Base-by-base conservation (phyloP, 2,888 invertebrate species). In the Ichneumon xanthorius region DNA sequence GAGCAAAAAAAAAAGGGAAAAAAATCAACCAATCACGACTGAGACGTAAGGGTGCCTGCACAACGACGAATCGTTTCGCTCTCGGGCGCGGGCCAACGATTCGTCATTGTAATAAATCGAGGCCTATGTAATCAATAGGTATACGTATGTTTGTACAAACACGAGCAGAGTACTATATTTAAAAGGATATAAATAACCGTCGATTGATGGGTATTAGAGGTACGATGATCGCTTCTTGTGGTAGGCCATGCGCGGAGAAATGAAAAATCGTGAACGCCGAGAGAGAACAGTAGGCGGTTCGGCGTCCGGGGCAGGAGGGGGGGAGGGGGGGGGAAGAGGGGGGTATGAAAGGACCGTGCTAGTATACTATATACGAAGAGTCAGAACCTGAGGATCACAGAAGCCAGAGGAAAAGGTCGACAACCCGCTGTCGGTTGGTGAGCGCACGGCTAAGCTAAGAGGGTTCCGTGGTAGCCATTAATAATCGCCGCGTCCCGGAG, bases 381-480 rank as follows among this genome's bases (percentile, higher is more conserved):
- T 79, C 81, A 68, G 80, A 77, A 65, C 58, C 72, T 63, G 73
- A 80, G 88, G 87, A 85, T 85, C 85, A 82, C 82, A 87, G 81
- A 78, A 90, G 87, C 87, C 80, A 83, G 30, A 80, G 72, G 79
- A 81, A 90, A 90, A 89, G 91, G 92, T 91, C 93, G 92, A 90
- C 91, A 90, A 92, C 91, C 91, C 90, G 90, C 90, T 89, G 76
- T 53, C 87, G 87, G 82, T 77, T 67, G 61, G 53, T 61, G 80
- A 53, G 71, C 80, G 33, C 85, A 48, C 82, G 78, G 45, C 61
- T 76, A 82, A 84, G 87, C 85, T 86, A 87, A 87, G 86, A 83
- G 79, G 75, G 81, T 84, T 80, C 83, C 85, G 82, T 75, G 83
- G 84, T 82, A 82, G 82, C 86, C 85, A 87, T 86, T 84, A 85